phyloP scores from a whole-genome alignment of 2,797 vertebrate genomes.

The Pantherophis alleghaniensis region DNA sequence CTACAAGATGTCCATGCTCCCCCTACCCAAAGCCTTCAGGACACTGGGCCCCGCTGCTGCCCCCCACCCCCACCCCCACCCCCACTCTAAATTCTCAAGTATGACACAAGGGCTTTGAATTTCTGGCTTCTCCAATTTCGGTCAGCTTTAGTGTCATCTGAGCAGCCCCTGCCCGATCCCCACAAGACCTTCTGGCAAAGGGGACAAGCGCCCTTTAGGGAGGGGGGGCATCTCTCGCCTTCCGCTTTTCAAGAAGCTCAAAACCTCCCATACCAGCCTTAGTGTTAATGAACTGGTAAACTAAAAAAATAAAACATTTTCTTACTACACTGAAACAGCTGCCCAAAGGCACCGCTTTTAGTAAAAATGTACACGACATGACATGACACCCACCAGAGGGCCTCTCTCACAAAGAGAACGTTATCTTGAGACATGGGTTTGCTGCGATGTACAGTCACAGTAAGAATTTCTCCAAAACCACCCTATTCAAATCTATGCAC shows the following conservation, averaged over 20 bases:
- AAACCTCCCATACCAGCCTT: background rate
- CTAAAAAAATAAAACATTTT: background rate
- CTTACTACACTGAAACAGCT: background rate
- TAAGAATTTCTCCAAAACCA: background rate
- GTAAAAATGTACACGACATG: background rate
- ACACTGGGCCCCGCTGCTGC: background rate
- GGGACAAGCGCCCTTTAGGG: background rate
- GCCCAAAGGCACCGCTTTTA: background rate
- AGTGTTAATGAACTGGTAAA: background rate
- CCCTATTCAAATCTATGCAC: background rate
- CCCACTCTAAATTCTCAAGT: background rate
- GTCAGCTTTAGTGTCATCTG: background rate
- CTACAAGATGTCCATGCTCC: slow-evolving; percentile 39
- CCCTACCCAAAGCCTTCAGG: background rate
- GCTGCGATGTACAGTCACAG: background rate
- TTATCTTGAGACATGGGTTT: background rate
- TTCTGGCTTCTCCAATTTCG: slow-evolving; percentile 14
- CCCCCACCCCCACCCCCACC: too few relatives aligned
- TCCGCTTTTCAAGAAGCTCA: background rate
- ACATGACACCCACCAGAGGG: background rate
- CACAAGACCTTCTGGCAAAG: background rate
- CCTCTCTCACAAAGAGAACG: background rate
- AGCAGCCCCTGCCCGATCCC: background rate
- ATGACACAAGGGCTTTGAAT: background rate
- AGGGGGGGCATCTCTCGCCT: background rate